Evolutionary conservation across 2,113 vertebrate genomes (phyloP).

Genomic region (Scortum barcoo): DNA sequence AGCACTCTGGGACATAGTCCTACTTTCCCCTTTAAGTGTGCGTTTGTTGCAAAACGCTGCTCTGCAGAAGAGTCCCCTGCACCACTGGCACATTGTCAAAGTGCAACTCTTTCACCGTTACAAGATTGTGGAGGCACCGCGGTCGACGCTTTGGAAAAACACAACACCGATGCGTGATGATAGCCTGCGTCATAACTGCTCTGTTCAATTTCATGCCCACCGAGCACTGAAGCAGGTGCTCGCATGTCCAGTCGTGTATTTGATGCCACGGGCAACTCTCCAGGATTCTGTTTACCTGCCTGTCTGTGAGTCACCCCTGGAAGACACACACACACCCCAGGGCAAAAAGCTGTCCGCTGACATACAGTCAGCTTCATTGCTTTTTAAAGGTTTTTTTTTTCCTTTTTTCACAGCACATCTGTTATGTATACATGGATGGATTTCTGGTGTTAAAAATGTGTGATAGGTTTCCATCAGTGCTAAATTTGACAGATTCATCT

Average conservation of each 20-base stretch:
- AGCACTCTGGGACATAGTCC: neutral
- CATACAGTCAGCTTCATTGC: conserved; percentile 18
- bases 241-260: conserved; percentile 27
- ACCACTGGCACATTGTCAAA: conserved; percentile 26
- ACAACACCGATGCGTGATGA: conserved; percentile 28
- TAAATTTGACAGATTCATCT: neutral
- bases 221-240: conserved; percentile 56
- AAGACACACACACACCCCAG: conserved; percentile 15
- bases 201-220: conserved; percentile 61
- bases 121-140: neutral
- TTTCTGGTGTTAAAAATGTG: neutral
- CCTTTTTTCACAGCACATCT: neutral
- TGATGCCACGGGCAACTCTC: conserved; percentile 35
- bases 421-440: neutral
- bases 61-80: neutral
- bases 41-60: neutral
- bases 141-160: conserved; percentile 10
- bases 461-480: neutral
- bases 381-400: neutral
- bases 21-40: neutral
- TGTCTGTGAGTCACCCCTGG: conserved; percentile 20
- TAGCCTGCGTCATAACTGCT: conserved; percentile 41
- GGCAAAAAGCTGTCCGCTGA: conserved; percentile 26
- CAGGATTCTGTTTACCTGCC: conserved; percentile 54
- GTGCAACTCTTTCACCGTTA: conserved; percentile 22